These are phyloP conservation scores for Capromys pilorides DNA, from an alignment of 2,797 vertebrate species.

Conservation along the genomic window DNA sequence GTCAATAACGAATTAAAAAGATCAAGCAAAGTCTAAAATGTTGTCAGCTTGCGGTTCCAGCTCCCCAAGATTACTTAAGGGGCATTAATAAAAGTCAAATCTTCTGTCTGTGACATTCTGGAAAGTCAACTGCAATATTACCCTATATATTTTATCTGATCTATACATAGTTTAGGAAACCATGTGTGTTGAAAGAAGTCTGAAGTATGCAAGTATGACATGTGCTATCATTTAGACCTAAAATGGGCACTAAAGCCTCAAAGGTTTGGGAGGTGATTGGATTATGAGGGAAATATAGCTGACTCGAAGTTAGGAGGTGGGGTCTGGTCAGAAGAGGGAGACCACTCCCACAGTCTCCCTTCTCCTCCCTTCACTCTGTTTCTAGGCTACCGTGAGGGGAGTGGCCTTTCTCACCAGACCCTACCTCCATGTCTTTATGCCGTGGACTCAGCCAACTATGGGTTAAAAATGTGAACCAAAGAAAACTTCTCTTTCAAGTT, in stretches of 20 bases:
- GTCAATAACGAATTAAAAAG: neutral
- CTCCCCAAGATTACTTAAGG: neutral
- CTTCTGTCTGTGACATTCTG: conserved; percentile 8
- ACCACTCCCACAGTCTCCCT: too few relatives aligned
- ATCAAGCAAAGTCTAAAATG: neutral
- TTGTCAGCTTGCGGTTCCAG: neutral
- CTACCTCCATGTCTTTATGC: neutral
- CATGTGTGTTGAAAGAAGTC: conserved; percentile 21
- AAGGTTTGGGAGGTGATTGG: neutral
- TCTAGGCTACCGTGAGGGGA: too few relatives aligned
- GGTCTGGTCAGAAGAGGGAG: neutral
- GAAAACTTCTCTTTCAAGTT: neutral
- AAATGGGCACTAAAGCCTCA: neutral
- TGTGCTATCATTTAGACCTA: neutral
- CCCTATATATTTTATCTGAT: conserved; percentile 26
- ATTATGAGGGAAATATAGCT: neutral
- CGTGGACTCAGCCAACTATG: neutral
- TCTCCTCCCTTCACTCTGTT: neutral
- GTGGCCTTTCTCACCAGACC: neutral
- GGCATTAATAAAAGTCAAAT: conserved; percentile 3
- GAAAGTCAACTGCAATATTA: neutral
- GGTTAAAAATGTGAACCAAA: neutral
- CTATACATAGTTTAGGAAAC: neutral
- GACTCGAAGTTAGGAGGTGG: neutral
- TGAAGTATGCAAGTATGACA: neutral